These are phyloP conservation scores for Synanthedon myopaeformis DNA, from an alignment of 2,888 invertebrate species.

Conservation along the genomic window DNA sequence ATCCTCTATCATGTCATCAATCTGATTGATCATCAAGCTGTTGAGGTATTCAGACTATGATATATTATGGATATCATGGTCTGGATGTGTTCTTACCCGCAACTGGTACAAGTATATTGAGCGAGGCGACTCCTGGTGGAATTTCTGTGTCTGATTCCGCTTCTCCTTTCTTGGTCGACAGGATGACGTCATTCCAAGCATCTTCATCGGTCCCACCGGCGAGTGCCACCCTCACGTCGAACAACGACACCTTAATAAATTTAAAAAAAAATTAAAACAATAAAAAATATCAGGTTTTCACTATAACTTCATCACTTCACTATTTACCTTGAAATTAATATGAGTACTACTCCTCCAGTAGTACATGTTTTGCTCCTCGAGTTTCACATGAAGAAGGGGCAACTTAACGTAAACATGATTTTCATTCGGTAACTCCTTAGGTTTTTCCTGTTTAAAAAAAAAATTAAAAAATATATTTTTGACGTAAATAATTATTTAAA, in stretches of 20 bases:
- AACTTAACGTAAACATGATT: background rate
- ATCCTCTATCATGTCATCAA: too few relatives aligned
- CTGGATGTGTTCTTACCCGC: slow-evolving; percentile 10
- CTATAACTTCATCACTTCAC: background rate
- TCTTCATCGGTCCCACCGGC: slow-evolving; percentile 13
- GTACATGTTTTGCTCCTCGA: slow-evolving; percentile 55
- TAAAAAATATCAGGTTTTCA: background rate
- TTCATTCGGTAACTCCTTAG: too few relatives aligned
- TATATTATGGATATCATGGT: too few relatives aligned
- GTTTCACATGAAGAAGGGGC: background rate
- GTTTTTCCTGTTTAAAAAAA: too few relatives aligned
- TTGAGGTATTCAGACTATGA: too few relatives aligned
- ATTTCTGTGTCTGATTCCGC: slow-evolving; percentile 47
- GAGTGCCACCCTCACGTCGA: slow-evolving; percentile 34
- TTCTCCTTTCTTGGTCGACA: slow-evolving; percentile 34
- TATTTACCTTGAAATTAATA: slow-evolving; percentile 36
- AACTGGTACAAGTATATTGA: slow-evolving; percentile 22
- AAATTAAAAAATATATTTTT: too few relatives aligned
- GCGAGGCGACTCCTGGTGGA: slow-evolving; percentile 43
- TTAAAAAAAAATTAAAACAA: background rate
- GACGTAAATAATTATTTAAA: too few relatives aligned
- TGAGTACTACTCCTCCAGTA: slow-evolving; percentile 36
- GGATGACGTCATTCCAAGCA: slow-evolving; percentile 20
- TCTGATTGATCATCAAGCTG: too few relatives aligned
- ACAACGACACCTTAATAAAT: slow-evolving; percentile 34